phyloP scores from a whole-genome alignment of 2,113 vertebrate species.

The Elaphurus davidianus region DNA sequence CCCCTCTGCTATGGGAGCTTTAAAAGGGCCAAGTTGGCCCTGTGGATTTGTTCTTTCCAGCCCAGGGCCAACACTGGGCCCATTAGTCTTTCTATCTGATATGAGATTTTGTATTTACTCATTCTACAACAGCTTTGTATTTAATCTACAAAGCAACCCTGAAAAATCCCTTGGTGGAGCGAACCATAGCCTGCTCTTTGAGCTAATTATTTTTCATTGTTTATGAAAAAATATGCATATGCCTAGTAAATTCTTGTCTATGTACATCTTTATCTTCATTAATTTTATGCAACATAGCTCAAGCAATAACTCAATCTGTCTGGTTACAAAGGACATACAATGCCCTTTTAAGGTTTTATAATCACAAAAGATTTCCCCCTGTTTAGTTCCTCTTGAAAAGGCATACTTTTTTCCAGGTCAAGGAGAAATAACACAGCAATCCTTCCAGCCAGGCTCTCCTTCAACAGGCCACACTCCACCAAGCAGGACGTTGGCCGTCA shows the following conservation, averaged over 20 bases:
- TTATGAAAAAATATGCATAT: slow-evolving; percentile 46
- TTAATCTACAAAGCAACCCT: slow-evolving; percentile 46
- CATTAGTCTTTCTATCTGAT: slow-evolving; percentile 44
- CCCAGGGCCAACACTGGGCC: background rate
- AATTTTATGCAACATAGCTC: slow-evolving; percentile 42
- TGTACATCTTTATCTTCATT: slow-evolving; percentile 55
- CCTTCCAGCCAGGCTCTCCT: slow-evolving; percentile 31
- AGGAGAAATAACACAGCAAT: slow-evolving; percentile 50
- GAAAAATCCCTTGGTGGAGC: slow-evolving; percentile 45
- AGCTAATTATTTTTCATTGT: slow-evolving; percentile 55
- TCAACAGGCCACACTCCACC: slow-evolving; percentile 34
- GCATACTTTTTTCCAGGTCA: slow-evolving; percentile 32
- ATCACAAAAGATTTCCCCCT: slow-evolving; percentile 18
- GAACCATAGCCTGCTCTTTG: background rate
- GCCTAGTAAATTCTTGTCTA: slow-evolving; percentile 35
- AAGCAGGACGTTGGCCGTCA: slow-evolving; percentile 59
- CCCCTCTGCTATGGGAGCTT: background rate
- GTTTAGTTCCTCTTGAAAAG: slow-evolving; percentile 57
- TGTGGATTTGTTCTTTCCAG: slow-evolving; percentile 38
- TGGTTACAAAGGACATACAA: slow-evolving; percentile 15
- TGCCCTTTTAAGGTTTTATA: slow-evolving; percentile 16
- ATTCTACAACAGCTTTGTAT: slow-evolving; percentile 46
- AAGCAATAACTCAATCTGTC: background rate
- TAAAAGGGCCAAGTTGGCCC: background rate
- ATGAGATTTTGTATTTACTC: slow-evolving; percentile 28